Evolutionary conservation across 2,113 vertebrate species (phyloP).

Genomic region (Laticauda laticaudata): DNA sequence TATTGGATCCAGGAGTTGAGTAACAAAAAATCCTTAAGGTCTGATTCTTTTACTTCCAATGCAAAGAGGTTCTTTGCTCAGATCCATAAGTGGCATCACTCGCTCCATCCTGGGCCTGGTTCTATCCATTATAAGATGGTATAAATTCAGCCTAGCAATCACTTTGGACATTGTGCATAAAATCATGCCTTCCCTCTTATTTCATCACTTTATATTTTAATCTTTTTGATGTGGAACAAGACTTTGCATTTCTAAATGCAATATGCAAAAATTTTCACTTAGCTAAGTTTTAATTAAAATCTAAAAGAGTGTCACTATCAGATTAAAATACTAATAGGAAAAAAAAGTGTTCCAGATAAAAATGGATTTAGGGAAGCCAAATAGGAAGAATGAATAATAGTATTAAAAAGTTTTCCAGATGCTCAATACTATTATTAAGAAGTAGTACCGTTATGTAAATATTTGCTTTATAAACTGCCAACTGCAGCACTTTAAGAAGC

Average conservation of each 20-base stretch:
- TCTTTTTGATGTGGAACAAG: neutral
- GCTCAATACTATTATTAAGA: no score
- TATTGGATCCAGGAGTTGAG: neutral
- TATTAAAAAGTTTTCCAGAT: neutral
- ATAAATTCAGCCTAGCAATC: neutral
- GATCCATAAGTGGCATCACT: neutral
- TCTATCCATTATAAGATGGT: neutral
- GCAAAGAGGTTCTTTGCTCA: neutral
- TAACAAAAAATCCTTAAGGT: neutral
- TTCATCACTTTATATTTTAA: neutral
- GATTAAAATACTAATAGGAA: neutral
- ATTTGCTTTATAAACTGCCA: neutral
- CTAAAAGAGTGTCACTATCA: neutral
- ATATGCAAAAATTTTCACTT: neutral
- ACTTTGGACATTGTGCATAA: neutral
- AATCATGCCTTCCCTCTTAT: neutral
- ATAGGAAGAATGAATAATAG: neutral
- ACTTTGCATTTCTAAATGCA: neutral
- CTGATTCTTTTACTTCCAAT: neutral
- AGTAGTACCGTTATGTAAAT: neutral
- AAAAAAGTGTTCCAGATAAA: neutral
- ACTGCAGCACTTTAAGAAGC: neutral
- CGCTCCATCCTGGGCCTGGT: neutral
- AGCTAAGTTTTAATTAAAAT: neutral
- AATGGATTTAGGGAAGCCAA: neutral